Conservation (phyloP, 2,113 vertebrate genomes). For the Cichladusa arquata region DNA sequence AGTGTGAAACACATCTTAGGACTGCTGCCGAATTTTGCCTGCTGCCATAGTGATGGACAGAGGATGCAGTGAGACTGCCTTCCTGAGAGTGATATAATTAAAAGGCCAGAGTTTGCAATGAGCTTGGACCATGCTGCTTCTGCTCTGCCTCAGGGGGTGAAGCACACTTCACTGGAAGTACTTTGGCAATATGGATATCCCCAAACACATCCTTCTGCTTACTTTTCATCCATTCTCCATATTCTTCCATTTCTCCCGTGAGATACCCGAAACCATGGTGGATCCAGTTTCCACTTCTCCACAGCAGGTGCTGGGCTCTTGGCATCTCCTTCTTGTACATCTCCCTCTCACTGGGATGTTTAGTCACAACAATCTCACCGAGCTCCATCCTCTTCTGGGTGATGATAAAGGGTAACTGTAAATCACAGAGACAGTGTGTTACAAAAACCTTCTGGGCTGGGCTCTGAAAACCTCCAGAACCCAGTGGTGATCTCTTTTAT, state of each 20-base stretch:
- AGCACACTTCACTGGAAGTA: background rate
- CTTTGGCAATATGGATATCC: background rate
- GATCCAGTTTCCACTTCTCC: background rate
- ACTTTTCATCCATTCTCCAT: conserved; percentile 78
- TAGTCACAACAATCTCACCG: conserved; percentile 29
- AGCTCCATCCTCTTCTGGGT: conserved; percentile 61
- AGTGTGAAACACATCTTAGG: background rate
- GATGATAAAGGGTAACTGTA: background rate
- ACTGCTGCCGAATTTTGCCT: background rate
- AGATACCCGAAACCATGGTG: conserved; percentile 40
- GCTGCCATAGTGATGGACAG: background rate
- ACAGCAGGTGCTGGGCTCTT: background rate
- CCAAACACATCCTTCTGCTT: background rate
- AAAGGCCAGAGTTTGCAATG: background rate
- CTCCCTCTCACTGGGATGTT: background rate
- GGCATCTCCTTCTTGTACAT: background rate
- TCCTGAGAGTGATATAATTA: background rate
- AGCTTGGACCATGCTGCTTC: accelerated
- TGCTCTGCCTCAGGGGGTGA: background rate
- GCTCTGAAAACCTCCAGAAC: background rate
- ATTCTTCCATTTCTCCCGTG: conserved; percentile 77
- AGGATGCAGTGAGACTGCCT: background rate
- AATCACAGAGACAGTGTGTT: background rate
- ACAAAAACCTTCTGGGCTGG: background rate
- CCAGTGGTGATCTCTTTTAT: accelerated